A percentile compares a stretch with the other conserved stretches of the same genome.
Conservation (phyloP, 2,888 invertebrate species). For the Pegoplata infirma region DNA sequence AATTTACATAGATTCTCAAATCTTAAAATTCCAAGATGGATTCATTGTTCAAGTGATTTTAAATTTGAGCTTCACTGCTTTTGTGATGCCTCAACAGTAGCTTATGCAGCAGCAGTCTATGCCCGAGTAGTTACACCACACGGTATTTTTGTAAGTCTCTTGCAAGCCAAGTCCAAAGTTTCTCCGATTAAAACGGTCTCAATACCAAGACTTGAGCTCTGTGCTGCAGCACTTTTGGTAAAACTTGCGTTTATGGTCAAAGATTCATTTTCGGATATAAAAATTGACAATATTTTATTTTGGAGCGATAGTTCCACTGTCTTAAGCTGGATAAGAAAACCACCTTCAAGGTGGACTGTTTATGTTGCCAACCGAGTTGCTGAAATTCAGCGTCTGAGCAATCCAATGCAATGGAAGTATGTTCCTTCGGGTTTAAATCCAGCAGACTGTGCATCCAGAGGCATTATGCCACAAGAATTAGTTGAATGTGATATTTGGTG, state of each 20-base stretch:
- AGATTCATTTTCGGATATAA: too few species aligned
- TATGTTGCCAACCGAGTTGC: too few species aligned
- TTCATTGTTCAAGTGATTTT: not conserved
- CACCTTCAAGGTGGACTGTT: too few species aligned
- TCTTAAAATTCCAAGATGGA: conserved; percentile 29
- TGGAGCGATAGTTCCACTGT: conserved; percentile 46
- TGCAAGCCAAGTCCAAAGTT: too few species aligned
- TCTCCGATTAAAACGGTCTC: conserved; percentile 20
- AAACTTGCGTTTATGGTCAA: too few species aligned
- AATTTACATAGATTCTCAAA: not conserved
- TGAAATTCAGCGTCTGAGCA: not conserved
- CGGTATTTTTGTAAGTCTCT: too few species aligned
- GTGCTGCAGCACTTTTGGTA: conserved; percentile 8
- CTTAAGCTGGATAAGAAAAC: too few species aligned
- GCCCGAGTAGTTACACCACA: too few species aligned
- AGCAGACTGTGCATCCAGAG: not conserved
- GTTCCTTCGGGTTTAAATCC: not conserved
- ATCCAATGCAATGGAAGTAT: not conserved
- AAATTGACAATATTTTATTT: conserved; percentile 20
- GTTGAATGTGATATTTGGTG: too few species aligned
- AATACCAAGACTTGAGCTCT: conserved; percentile 18
- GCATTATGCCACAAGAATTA: not conserved
- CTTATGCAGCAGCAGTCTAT: too few species aligned
- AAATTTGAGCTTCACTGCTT: conserved; percentile 10
- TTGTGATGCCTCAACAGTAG: conserved; percentile 28